Evolutionary conservation across 2,888 invertebrate species (phyloP).

Genomic region (Serripes groenlandicus): DNA sequence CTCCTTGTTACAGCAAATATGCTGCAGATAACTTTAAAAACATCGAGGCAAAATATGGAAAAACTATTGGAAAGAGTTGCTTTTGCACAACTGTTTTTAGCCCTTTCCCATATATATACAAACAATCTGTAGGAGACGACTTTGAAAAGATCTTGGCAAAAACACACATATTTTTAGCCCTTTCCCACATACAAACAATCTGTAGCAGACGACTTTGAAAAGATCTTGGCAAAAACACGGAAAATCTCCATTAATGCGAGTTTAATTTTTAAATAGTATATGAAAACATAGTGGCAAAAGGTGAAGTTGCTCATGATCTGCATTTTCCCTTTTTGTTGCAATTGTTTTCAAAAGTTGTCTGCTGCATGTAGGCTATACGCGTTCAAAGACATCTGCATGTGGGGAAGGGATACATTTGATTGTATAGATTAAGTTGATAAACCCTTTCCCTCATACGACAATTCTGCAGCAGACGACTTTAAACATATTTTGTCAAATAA

Average conservation of each 20-base stretch:
- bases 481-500: not conserved
- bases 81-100: not conserved
- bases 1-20: not conserved
- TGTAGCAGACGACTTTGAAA: too few species aligned
- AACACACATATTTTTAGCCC: too few species aligned
- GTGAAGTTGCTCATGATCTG: not conserved
- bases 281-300: slow-evolving; percentile 1
- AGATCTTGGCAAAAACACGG: too few species aligned
- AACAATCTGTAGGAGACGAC: too few species aligned
- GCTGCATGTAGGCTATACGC: too few species aligned
- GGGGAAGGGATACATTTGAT: not conserved
- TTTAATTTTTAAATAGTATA: too few species aligned
- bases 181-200: too few species aligned
- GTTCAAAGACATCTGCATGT: too few species aligned
- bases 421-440: not conserved
- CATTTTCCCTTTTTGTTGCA: not conserved
- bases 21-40: not conserved
- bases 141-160: too few species aligned
- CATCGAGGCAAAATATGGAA: not conserved
- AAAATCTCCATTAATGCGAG: too few species aligned
- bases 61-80: not conserved
- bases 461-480: not conserved
- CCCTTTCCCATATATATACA: too few species aligned
- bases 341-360: not conserved
- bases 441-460: not conserved